These are phyloP conservation scores for Ophiodon elongatus DNA, from an alignment of 2,113 vertebrate genomes.

Conservation along the genomic window DNA sequence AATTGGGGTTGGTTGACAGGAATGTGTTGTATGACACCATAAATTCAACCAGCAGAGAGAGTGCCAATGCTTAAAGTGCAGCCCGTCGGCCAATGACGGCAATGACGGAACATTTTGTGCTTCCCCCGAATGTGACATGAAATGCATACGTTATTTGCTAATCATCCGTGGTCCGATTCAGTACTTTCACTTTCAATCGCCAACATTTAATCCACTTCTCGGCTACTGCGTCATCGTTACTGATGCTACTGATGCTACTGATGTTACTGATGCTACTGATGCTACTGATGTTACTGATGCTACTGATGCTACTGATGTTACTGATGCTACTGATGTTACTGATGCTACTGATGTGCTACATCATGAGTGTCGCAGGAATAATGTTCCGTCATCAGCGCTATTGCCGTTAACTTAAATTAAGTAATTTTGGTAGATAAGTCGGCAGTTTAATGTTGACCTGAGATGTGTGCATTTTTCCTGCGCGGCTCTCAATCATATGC, in stretches of 20 bases:
- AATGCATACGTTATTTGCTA: not conserved
- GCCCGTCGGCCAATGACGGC: not conserved
- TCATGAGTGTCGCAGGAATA: not conserved
- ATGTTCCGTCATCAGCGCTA: not conserved
- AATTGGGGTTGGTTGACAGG: conserved; percentile 22
- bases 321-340: too few species aligned
- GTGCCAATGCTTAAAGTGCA: not conserved
- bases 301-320: too few species aligned
- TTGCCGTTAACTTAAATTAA: not conserved
- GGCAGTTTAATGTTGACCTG: not conserved
- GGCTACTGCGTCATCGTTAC: not conserved
- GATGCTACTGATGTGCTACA: too few species aligned
- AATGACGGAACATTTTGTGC: not conserved
- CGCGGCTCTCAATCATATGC: not conserved
- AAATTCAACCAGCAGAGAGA: not conserved
- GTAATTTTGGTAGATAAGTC: too few species aligned
- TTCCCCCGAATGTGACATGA: not conserved
- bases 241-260: too few species aligned
- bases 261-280: too few species aligned
- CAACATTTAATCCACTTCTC: not conserved
- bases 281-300: too few species aligned
- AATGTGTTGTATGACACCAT: conserved; percentile 17
- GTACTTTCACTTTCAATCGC: not conserved
- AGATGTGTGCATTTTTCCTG: not conserved
- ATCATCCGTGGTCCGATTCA: not conserved